Base-by-base conservation (phyloP, 23 tunicate genomes). In the Oikopleura dioica region DNA sequence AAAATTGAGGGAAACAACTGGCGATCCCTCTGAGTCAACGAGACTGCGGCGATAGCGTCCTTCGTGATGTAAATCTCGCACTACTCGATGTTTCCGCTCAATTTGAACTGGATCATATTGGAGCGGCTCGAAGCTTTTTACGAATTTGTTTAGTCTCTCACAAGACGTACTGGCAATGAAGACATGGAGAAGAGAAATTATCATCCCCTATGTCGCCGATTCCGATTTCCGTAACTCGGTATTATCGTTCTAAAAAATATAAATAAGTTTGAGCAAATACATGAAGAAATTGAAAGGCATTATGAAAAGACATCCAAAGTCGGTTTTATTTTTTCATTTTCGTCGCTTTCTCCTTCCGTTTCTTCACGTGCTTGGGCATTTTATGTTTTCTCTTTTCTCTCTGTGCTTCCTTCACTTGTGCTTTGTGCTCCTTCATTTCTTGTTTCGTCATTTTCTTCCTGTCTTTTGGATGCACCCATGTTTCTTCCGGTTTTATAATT, bases 341-440 rank as follows among this genome's bases (percentile, higher is more conserved):
- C 0, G 84, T 75, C 59, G 79, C 26, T 67, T 91, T 91, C 0
- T 85, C 94, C 59, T 79, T 77, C 26, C 97, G 75, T 68, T 91
- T 91, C 82, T 91, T 91, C 12, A 91, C 51, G 38, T 85, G 92
- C 77, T 91, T 91, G n/a, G 97, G 97, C 37, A 78, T 78, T 80
- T 91, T 91, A 29, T 85, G 85, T 35, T 38, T 69, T 68, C 97
- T 80, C 68, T 78, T 85, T 38, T 80, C 87, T 21, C 97, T 78
- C 36, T 91, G 85, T 76, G 78, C 84, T 38, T 86, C 94, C 68
- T 85, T 91, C 21, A 91, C 84, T 55, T 38, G 51, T 55, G 76
- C 76, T 50, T 82, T 91, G 58, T 85, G 89, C 4, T 35, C 69
- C 68, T 82, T 82, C 50, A 38, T 84, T 76, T 91, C 97, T 78